A percentile compares a stretch with the other conserved stretches of the same genome.
These are phyloP conservation scores for Mola mola DNA, from an alignment of 2,113 vertebrate genomes.

Conservation along the genomic window DNA sequence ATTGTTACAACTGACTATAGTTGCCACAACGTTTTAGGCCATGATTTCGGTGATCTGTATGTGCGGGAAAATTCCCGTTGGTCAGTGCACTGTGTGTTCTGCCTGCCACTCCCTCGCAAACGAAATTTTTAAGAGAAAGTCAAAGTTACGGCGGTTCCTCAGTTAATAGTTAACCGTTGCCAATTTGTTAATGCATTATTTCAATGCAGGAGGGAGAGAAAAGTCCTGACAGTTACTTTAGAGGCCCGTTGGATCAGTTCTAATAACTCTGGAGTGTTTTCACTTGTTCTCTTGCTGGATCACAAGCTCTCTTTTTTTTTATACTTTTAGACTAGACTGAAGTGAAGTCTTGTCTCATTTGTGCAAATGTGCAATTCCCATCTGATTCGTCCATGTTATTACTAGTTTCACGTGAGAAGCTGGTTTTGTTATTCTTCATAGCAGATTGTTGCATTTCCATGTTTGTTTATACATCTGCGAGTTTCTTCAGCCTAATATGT, in stretches of 20 bases:
- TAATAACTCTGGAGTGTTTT: slow-evolving; percentile 27
- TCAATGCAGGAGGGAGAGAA: slow-evolving; percentile 37
- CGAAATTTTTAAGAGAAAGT: no score
- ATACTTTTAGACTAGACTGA: slow-evolving; percentile 58
- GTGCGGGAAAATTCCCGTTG: slow-evolving; percentile 26
- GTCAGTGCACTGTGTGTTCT: slow-evolving; percentile 62
- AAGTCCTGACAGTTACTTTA: slow-evolving; percentile 37
- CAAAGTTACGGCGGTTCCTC: slow-evolving; percentile 19
- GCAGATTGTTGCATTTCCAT: slow-evolving; percentile 46
- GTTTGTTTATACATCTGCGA: slow-evolving; percentile 55
- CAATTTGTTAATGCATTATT: slow-evolving; percentile 70
- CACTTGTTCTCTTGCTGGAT: slow-evolving; percentile 61
- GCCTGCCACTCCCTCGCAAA: no score
- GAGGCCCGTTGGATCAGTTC: slow-evolving; percentile 60
- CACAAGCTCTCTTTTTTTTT: slow-evolving; percentile 55
- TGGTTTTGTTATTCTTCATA: slow-evolving; percentile 43
- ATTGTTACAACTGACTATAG: slow-evolving; percentile 45
- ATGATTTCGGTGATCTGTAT: slow-evolving; percentile 24
- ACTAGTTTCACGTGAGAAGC: slow-evolving; percentile 31
- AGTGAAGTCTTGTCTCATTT: slow-evolving; percentile 42
- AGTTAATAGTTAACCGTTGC: slow-evolving; percentile 66
- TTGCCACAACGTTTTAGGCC: slow-evolving; percentile 57
- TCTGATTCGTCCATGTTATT: slow-evolving; percentile 30
- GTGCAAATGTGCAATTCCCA: slow-evolving; percentile 63
- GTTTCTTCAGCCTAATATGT: slow-evolving; percentile 74